Percentiles rank a stretch among this genome's conserved stretches.
Conservation (phyloP, 2,888 invertebrate species). For the Drosophila meridionalis region DNA sequence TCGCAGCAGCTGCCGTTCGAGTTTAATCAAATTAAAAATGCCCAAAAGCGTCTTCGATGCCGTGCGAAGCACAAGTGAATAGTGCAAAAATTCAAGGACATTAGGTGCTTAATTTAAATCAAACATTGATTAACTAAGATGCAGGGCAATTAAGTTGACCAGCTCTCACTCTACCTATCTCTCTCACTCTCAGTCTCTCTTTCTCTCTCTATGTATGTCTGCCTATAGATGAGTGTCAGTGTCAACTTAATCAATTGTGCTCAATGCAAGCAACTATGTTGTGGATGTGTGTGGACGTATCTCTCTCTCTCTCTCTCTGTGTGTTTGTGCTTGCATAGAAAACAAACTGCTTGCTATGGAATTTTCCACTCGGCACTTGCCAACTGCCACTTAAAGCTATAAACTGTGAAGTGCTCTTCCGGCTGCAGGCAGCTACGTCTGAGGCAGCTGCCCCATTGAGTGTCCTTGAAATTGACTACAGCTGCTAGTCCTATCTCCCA, state of each 20-base stretch:
- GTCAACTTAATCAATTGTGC: slow-evolving; percentile 56
- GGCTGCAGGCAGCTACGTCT: slow-evolving; percentile 45
- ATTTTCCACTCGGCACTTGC: slow-evolving; percentile 76
- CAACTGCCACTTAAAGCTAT: slow-evolving; percentile 77
- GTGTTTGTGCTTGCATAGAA: slow-evolving; percentile 58
- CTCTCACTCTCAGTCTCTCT: not conserved
- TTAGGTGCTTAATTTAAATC: slow-evolving; percentile 49
- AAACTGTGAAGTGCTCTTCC: slow-evolving; percentile 78
- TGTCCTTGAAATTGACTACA: slow-evolving; percentile 74
- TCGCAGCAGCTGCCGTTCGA: slow-evolving; percentile 45
- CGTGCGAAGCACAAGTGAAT: slow-evolving; percentile 25
- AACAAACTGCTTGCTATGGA: slow-evolving; percentile 73
- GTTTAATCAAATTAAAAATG: slow-evolving; percentile 78
- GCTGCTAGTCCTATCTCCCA: slow-evolving; percentile 18
- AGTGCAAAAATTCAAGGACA: slow-evolving; percentile 32
- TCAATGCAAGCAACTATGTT: slow-evolving; percentile 15
- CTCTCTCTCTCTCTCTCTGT: not conserved
- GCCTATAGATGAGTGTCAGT: slow-evolving; percentile 31
- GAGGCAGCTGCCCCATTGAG: slow-evolving; percentile 74
- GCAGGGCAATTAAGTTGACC: slow-evolving; percentile 38
- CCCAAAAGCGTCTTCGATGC: slow-evolving; percentile 23
- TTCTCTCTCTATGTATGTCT: not conserved
- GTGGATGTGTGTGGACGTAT: slow-evolving; percentile 13
- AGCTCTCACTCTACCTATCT: not conserved
- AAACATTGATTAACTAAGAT: slow-evolving; percentile 53